Evolutionary conservation across 37 sponge, comb jelly and placozoan genomes (phyloP), one percentile per base, ranked within the genome.

Genomic region (Cladorhizidae sp.): DNA sequence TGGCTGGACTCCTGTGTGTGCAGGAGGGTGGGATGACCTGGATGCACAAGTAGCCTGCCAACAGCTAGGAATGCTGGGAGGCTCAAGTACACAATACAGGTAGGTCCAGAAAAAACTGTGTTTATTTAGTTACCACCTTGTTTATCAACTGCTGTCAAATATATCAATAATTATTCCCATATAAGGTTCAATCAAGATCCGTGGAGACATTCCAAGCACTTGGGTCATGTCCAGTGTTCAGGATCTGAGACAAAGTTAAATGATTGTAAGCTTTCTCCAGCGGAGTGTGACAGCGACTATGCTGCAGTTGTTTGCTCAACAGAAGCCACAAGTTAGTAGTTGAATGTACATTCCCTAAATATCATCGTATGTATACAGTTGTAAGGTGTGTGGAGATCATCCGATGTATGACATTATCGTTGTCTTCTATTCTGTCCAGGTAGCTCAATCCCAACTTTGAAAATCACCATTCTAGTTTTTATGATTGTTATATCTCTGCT

Each of bases 1-100:
- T 51, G 28, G 49, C 41, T 84, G 85, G 85, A n/a, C 70, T 3
- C 67, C 77, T 56, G 31, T 84, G 31, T 84, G 85, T 35, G 57
- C 77, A 0, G 65, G n/a, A 26, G 77, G 67, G 42, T 84, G 85
- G 85, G 67, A 59, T 64, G 65, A 73, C 54, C 38, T 0, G 7
- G 83, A 82, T 52, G 72, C 83, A 23, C 25, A 31, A 8, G 73
- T 82, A 11, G 64, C 45, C 25, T 82, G 83, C 52, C 40, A 14
- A 49, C 83, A 82, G 65, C 52, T 82, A 2, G 83, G 83, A 3
- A 64, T 40, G 55, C 14, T n/a, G 8, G 40, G 52, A 49, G 83
- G 83, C 25, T 64, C 28, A 49, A 79, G 80, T 40, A 54, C 18
- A 2, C 36, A 22, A 0, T 69, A 51, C 57, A 79, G 69, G 80